These are phyloP conservation scores for Caenorhabditis afra DNA, from an alignment of 2,888 invertebrate species.

Conservation along the genomic window DNA sequence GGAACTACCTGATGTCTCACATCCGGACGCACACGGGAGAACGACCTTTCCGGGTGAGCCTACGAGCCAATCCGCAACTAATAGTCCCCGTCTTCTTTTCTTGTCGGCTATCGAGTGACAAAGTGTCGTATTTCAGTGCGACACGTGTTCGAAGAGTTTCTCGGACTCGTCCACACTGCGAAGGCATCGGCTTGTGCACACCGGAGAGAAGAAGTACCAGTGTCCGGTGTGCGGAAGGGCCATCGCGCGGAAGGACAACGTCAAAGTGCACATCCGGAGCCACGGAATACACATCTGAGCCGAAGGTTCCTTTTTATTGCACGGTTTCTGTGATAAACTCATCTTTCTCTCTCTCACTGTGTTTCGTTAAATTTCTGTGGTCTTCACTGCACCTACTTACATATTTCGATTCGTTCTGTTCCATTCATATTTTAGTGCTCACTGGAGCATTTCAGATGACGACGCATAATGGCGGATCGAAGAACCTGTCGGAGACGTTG, in stretches of 20 bases:
- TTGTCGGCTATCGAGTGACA: not conserved
- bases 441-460: constrained; percentile 33
- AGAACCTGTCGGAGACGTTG: constrained; percentile 21
- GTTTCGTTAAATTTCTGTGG: not conserved
- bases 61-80: no score
- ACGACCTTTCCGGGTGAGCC: constrained; percentile 67
- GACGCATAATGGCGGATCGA: constrained; percentile 22
- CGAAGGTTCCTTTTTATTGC: constrained; percentile 13
- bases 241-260: constrained; percentile 76
- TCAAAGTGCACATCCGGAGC: constrained; percentile 72
- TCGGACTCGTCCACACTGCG: constrained; percentile 75
- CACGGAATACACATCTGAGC: constrained; percentile 56
- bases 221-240: constrained; percentile 76
- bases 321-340: constrained; percentile 23
- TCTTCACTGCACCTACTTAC: constrained; percentile 34
- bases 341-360: not conserved
- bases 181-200: constrained; percentile 73
- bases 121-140: constrained; percentile 64
- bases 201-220: constrained; percentile 71
- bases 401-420: not conserved
- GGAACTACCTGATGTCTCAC: constrained; percentile 71
- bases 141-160: constrained; percentile 70
- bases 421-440: no score
- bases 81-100: no score
- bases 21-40: constrained; percentile 74